A percentile compares a stretch with the other conserved stretches of the same genome.
These are phyloP conservation scores for Paramisgurnus dabryanus DNA, from an alignment of 2,113 vertebrate genomes.

Conservation along the genomic window DNA sequence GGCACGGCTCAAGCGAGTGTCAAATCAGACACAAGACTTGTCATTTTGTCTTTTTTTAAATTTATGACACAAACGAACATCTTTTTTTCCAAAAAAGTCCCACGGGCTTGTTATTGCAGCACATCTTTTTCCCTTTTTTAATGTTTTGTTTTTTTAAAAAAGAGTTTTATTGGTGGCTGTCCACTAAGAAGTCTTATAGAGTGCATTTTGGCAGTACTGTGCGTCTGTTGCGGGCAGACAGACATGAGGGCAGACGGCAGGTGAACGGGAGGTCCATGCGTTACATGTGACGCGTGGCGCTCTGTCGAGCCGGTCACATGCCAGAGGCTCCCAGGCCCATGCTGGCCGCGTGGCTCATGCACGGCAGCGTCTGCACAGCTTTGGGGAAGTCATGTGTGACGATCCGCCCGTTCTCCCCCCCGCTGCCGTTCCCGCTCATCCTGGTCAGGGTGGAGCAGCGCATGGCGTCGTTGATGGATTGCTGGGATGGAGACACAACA, in stretches of 20 bases:
- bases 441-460: constrained; percentile 91
- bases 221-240: constrained; percentile 56
- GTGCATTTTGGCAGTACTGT: constrained; percentile 86
- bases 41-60: constrained; percentile 51
- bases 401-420: constrained; percentile 95
- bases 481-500: constrained; percentile 73
- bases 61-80: constrained; percentile 62
- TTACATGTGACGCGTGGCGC: constrained; percentile 7
- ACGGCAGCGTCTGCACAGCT: constrained; percentile 95
- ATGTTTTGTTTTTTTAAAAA: constrained; percentile 55
- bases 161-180: constrained; percentile 55
- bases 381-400: constrained; percentile 97
- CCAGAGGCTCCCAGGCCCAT: constrained; percentile 96
- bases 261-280: constrained; percentile 52
- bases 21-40: constrained; percentile 59
- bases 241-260: constrained; percentile 56
- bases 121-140: constrained; percentile 49
- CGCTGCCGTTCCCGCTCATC: constrained; percentile 84
- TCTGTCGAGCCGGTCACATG: constrained; percentile 78
- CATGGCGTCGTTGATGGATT: constrained; percentile 97
- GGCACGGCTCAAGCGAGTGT: constrained; percentile 70
- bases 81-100: constrained; percentile 62
- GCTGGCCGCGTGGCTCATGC: constrained; percentile 97
- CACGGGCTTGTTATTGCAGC: constrained; percentile 75
- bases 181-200: constrained; percentile 60